These are phyloP conservation scores for Leptopterna dolabrata DNA, from an alignment of 2,888 invertebrate species.

Conservation along the genomic window DNA sequence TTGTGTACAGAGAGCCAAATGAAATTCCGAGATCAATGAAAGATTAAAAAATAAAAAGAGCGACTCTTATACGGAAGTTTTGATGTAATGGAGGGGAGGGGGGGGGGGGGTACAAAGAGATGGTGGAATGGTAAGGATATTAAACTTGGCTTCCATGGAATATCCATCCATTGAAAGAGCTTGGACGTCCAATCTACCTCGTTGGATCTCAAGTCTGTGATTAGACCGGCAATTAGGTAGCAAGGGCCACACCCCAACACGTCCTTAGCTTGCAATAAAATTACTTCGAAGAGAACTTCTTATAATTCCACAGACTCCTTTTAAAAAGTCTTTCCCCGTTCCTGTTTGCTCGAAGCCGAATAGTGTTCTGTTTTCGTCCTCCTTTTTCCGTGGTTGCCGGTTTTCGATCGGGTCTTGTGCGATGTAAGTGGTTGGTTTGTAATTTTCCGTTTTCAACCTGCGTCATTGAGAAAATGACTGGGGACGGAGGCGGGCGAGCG, in stretches of 20 bases:
- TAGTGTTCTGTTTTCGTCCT: not conserved
- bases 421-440: not conserved
- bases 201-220: conserved; percentile 36
- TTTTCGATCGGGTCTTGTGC: not conserved
- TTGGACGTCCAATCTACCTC: conserved; percentile 38
- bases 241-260: conserved; percentile 40
- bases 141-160: conserved; percentile 23
- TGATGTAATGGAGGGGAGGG: not conserved
- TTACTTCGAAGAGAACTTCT: conserved; percentile 25
- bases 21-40: conserved; percentile 49
- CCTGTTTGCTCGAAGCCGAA: not conserved
- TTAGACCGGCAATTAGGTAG: conserved; percentile 47
- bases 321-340: not conserved
- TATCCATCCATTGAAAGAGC: conserved; percentile 19
- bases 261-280: conserved; percentile 48
- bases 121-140: not conserved
- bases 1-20: conserved; percentile 38
- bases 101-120: not conserved
- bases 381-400: not conserved
- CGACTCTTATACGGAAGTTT: not conserved
- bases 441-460: not conserved
- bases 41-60: not conserved
- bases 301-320: conserved; percentile 20
- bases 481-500: not conserved
- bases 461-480: not conserved